A percentile compares a stretch with the other conserved stretches of the same genome.
phyloP scores from a whole-genome alignment of 2,888 invertebrate genomes.

The Steinernema scapterisci region DNA sequence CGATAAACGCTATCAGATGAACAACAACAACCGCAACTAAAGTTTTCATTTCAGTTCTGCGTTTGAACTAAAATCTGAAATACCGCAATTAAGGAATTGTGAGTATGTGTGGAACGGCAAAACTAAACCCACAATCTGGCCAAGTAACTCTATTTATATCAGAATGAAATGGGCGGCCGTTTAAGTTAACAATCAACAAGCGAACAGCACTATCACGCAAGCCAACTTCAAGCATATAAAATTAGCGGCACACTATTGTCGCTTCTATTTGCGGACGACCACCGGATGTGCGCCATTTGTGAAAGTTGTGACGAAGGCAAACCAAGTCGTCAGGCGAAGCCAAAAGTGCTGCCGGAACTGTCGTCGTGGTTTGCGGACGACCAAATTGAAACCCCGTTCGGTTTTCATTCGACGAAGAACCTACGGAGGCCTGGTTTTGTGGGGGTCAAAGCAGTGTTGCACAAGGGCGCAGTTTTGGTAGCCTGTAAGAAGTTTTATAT shows the following conservation, averaged over 20 bases:
- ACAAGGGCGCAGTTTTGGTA: too few relatives aligned
- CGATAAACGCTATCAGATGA: background rate
- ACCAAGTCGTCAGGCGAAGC: too few relatives aligned
- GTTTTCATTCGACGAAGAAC: too few relatives aligned
- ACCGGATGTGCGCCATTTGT: conserved; percentile 12
- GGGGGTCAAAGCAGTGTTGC: too few relatives aligned
- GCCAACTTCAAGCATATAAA: background rate
- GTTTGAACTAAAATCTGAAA: background rate
- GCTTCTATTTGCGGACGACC: conserved; percentile 25
- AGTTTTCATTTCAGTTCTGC: background rate
- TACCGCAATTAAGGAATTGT: background rate
- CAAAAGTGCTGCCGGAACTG: too few relatives aligned
- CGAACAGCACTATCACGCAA: background rate
- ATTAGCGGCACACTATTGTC: conserved; percentile 3
- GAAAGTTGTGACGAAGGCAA: too few relatives aligned
- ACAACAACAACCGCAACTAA: background rate
- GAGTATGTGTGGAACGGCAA: too few relatives aligned
- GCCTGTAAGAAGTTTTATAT: too few relatives aligned
- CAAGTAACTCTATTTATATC: background rate
- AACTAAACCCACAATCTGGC: background rate
- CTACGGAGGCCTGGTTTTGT: too few relatives aligned
- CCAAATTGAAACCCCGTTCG: too few relatives aligned
- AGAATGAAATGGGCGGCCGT: conserved; percentile 15
- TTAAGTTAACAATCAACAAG: conserved; percentile 1
- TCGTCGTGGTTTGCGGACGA: too few relatives aligned